A percentile compares a stretch with the other conserved stretches of the same genome.
phyloP scores from a whole-genome alignment of 1,140 invertebrate genomes.

The Rhysida immarginata region DNA sequence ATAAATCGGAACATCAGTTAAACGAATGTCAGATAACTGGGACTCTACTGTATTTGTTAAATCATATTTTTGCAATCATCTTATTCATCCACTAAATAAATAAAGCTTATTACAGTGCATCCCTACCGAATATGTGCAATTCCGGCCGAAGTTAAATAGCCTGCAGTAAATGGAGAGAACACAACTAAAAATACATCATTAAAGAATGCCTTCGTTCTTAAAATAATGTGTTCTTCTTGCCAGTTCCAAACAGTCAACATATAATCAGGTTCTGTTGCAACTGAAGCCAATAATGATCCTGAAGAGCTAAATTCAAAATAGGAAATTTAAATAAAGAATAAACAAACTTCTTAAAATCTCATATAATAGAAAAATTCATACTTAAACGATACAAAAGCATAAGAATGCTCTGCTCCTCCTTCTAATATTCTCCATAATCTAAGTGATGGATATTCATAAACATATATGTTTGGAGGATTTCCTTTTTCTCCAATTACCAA shows the following conservation, averaged over 20 bases:
- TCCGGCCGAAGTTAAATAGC: constrained; percentile 58
- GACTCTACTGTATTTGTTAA: neutral
- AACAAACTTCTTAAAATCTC: constrained; percentile 1
- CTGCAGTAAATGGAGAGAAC: constrained; percentile 60
- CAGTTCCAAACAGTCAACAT: constrained; percentile 77
- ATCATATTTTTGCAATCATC: too few species aligned
- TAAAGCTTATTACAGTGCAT: neutral
- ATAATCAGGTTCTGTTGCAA: constrained; percentile 69
- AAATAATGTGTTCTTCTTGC: constrained; percentile 50
- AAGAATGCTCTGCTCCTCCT: constrained; percentile 54
- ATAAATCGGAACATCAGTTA: neutral
- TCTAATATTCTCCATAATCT: constrained; percentile 51
- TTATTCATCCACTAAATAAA: too few species aligned
- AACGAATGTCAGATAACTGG: neutral
- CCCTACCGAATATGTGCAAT: constrained; percentile 55
- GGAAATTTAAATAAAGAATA: constrained; percentile 9
- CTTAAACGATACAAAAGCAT: constrained; percentile 60
- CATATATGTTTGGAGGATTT: constrained; percentile 50
- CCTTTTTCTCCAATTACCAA: constrained; percentile 63
- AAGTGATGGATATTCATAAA: constrained; percentile 66
- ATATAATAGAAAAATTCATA: constrained; percentile 22
- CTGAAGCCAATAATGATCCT: constrained; percentile 60
- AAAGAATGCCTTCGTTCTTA: constrained; percentile 60
- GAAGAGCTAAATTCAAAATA: constrained; percentile 42
- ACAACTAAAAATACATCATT: constrained; percentile 59